phyloP scores from a whole-genome alignment of 2,113 vertebrate species.

The Tupaia tana region DNA sequence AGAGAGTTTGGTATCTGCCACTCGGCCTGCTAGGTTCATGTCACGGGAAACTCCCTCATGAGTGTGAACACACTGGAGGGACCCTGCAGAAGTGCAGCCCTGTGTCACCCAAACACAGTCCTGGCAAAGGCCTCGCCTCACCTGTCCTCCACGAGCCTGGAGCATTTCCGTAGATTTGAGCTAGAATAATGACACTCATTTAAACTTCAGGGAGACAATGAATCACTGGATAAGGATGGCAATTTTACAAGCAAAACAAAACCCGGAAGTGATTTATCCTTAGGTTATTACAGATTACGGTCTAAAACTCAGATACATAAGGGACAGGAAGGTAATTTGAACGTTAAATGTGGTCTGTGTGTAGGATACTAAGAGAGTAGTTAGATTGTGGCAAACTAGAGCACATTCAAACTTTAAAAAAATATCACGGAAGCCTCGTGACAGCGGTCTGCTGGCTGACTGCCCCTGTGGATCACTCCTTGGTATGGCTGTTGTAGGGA shows the following conservation, averaged over 20 bases:
- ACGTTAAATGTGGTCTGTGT: neutral
- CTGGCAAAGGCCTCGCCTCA: neutral
- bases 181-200: neutral
- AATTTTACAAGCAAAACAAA: constrained; percentile 14
- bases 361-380: neutral
- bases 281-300: neutral
- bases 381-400: neutral
- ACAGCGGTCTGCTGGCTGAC: neutral
- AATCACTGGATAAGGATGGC: neutral
- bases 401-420: neutral
- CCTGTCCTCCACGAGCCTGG: neutral
- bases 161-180: neutral
- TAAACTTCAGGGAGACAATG: neutral
- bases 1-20: neutral
- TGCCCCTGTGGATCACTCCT: too few relatives aligned
- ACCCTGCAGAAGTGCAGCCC: neutral
- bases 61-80: neutral
- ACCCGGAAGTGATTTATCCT: neutral
- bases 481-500: neutral
- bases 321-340: neutral
- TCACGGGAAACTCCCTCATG: neutral
- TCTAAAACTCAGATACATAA: neutral
- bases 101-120: neutral
- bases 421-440: neutral
- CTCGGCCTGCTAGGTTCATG: neutral